Evolutionary conservation across 2,888 invertebrate genomes (phyloP).

Genomic region (Lottia gigantea): DNA sequence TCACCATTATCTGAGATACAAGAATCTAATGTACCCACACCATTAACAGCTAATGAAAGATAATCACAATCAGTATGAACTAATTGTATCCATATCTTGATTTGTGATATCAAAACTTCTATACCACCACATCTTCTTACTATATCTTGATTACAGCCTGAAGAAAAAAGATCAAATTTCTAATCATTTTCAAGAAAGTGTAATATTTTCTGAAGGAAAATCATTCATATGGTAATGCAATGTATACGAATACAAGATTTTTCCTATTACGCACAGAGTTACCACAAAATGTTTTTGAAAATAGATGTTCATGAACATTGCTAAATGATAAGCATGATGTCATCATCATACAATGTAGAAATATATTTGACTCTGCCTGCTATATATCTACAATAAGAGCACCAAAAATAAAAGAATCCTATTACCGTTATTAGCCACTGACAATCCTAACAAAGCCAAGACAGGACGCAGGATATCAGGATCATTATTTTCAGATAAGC

Average conservation of each 20-base stretch:
- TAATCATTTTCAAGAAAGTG: not conserved
- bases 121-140: slow-evolving; percentile 52
- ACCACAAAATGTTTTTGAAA: no score
- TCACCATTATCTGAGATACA: slow-evolving; percentile 56
- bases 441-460: slow-evolving; percentile 46
- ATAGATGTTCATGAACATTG: no score
- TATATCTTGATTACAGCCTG: slow-evolving; percentile 51
- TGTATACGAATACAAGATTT: no score
- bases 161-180: slow-evolving; percentile 14
- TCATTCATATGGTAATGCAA: no score
- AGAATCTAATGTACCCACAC: slow-evolving; percentile 50
- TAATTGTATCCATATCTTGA: slow-evolving; percentile 28
- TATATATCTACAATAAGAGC: no score
- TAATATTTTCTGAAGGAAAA: no score
- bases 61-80: slow-evolving; percentile 11
- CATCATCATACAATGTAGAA: no score
- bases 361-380: no score
- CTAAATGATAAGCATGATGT: no score
- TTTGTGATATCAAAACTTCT: slow-evolving; percentile 33
- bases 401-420: not conserved
- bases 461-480: slow-evolving; percentile 37
- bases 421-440: slow-evolving; percentile 54
- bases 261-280: no score
- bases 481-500: slow-evolving; percentile 33
- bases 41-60: slow-evolving; percentile 29